phyloP scores from a whole-genome alignment of 1,140 invertebrate species.

The Drosophila tani region DNA sequence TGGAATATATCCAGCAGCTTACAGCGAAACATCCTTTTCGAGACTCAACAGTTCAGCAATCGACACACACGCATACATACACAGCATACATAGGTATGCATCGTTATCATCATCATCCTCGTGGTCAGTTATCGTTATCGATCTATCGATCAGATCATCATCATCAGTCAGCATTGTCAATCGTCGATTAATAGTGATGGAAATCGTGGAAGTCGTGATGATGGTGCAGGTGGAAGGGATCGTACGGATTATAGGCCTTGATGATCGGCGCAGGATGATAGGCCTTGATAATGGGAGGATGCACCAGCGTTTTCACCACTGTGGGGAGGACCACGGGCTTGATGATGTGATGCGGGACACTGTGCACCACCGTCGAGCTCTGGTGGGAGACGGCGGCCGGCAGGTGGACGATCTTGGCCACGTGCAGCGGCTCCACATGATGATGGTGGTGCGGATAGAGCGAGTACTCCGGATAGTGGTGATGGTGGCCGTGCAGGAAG shows the following conservation, averaged over 20 bases:
- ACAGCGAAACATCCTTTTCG: constrained; percentile 34
- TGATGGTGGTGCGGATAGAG: constrained; percentile 59
- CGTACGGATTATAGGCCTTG: constrained; percentile 72
- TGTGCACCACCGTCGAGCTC: constrained; percentile 85
- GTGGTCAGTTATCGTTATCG: constrained; percentile 31
- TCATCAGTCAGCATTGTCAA: constrained; percentile 25
- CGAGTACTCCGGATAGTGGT: constrained; percentile 75
- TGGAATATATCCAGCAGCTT: constrained; percentile 52
- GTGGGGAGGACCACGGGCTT: constrained; percentile 78
- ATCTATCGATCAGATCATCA: constrained; percentile 28
- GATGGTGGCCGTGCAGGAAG: constrained; percentile 76
- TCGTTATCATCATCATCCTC: constrained; percentile 3
- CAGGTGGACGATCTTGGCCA: constrained; percentile 76
- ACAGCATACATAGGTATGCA: constrained; percentile 40
- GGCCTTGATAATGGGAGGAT: constrained; percentile 76
- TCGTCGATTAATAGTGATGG: constrained; percentile 55
- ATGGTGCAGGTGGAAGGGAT: constrained; percentile 76
- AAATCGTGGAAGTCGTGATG: constrained; percentile 76
- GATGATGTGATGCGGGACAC: constrained; percentile 75
- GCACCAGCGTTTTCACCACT: constrained; percentile 73
- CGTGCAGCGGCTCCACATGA: constrained; percentile 75
- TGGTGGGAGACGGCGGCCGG: constrained; percentile 86
- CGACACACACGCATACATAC: constrained; percentile 47
- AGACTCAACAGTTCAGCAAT: constrained; percentile 22
- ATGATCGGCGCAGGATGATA: constrained; percentile 77